Base-by-base conservation (phyloP, 2,888 invertebrate genomes). In the Rhingia rostrata region DNA sequence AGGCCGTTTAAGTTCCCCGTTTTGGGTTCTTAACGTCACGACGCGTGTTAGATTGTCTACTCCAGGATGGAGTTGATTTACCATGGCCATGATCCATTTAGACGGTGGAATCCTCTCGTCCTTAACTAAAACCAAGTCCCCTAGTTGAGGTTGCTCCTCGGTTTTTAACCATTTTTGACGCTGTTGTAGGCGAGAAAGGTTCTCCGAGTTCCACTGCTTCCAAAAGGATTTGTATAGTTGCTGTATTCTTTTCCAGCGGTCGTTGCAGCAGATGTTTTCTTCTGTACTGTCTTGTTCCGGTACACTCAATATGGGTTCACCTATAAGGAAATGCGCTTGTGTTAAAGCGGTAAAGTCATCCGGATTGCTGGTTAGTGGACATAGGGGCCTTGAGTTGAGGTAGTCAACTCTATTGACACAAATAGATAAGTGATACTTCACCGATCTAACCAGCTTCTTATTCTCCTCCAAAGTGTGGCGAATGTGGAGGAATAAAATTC, bases 241-340 rank as follows among this genome's bases (percentile, higher is more conserved):
- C n/a, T 41, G 41, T 9, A 41, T 41, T n/a, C 41, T 45, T 45
- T 45, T 45, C 45, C 12, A 45, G n/a, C 45, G n/a, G 6, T 45
- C 45, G 14, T 6, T 45, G 45, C 45, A 45, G 12, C 6, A 45
- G 45, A 45, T 14, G 12, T 45, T 45, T 14, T 45, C 45, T 6
- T 12, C 45, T 6, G 12, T 5, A 5, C 6, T 14, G 12, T 45
- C 12, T 45, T 12, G 12, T 6, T 45, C 41, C 10, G 41, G n/a
- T 10, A 41, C 41, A 9, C 41, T 41, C 10, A 41, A 10, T 41
- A n/a, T n/a, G 5, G n/a, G 1, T 10, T 39, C 39, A 10, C 10
- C 39, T 10, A n/a, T 43, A 12, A 43, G 43, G 4, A 43, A 43
- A 12, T 43, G 43, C 4, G n/a, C 43, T 39, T 7, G 39, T 4